These are phyloP conservation scores for Leptodactylus fallax DNA, from an alignment of 2,797 vertebrate species.

Conservation along the genomic window DNA sequence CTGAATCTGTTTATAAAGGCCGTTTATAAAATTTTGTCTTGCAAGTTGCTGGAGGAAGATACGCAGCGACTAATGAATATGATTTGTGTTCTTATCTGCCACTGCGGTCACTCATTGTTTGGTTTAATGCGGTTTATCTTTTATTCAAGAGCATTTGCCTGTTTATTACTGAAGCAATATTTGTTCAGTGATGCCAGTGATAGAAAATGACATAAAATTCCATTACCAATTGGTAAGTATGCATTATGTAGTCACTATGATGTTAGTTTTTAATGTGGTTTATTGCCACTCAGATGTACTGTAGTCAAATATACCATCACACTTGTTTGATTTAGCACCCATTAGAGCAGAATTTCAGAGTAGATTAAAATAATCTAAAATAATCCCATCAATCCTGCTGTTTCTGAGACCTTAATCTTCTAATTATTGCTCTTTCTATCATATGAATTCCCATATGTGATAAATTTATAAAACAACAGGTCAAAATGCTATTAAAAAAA, in stretches of 20 bases:
- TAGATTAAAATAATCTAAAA: background rate
- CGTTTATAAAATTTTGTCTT: slow-evolving; percentile 43
- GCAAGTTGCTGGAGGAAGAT: slow-evolving; percentile 17
- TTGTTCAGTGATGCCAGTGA: slow-evolving; percentile 6
- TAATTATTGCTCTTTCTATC: background rate
- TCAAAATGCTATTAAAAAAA: too few species aligned
- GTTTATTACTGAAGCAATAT: slow-evolving; percentile 11
- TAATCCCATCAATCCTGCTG: background rate
- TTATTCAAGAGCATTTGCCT: slow-evolving; percentile 39
- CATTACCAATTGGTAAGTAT: background rate
- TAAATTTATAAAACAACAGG: too few species aligned
- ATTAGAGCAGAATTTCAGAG: background rate
- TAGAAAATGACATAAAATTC: background rate
- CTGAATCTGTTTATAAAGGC: slow-evolving; percentile 32
- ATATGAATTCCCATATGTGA: background rate
- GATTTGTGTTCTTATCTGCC: slow-evolving; percentile 36
- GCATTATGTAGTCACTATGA: too few species aligned
- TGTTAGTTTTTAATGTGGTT: background rate
- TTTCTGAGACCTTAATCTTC: background rate
- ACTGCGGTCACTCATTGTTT: slow-evolving; percentile 33
- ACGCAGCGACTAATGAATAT: slow-evolving; percentile 28
- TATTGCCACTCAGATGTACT: background rate
- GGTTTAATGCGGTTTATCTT: slow-evolving; percentile 29
- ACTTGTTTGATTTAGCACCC: background rate
- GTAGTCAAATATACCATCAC: background rate